Percentiles rank a stretch among this genome's conserved stretches.
Conservation (phyloP, 2,113 vertebrate species). For the Orthonyx spaldingii region DNA sequence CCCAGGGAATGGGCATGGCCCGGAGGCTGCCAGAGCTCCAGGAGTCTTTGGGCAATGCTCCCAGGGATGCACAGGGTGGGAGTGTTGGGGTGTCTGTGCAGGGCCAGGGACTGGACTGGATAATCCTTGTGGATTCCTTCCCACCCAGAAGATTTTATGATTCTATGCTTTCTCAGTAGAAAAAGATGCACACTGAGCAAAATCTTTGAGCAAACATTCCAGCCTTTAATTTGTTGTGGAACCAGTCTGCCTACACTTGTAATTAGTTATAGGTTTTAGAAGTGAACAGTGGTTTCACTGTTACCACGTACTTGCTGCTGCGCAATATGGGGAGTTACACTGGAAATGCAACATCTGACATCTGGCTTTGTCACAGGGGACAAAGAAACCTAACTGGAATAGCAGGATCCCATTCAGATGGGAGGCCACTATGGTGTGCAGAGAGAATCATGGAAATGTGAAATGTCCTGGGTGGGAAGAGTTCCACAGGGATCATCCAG, state of each 20-base stretch:
- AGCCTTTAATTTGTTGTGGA: not conserved
- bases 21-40: not conserved
- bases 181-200: not conserved
- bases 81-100: not conserved
- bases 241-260: not conserved
- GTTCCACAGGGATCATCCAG: too few species aligned
- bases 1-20: not conserved
- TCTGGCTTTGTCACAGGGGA: not conserved
- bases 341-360: not conserved
- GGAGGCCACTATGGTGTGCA: not conserved
- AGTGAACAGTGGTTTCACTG: not conserved
- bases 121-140: not conserved
- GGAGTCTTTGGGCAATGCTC: fast-evolving
- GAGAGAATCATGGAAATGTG: not conserved
- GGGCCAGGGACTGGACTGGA: fast-evolving
- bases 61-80: not conserved
- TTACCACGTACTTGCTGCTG: not conserved
- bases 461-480: not conserved
- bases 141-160: not conserved
- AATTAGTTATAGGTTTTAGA: not conserved
- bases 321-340: not conserved
- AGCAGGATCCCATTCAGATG: not conserved
- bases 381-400: not conserved
- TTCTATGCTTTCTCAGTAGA: not conserved
- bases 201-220: not conserved